Conservation (phyloP, 2,888 invertebrate species). For the Lymantria monacha region DNA sequence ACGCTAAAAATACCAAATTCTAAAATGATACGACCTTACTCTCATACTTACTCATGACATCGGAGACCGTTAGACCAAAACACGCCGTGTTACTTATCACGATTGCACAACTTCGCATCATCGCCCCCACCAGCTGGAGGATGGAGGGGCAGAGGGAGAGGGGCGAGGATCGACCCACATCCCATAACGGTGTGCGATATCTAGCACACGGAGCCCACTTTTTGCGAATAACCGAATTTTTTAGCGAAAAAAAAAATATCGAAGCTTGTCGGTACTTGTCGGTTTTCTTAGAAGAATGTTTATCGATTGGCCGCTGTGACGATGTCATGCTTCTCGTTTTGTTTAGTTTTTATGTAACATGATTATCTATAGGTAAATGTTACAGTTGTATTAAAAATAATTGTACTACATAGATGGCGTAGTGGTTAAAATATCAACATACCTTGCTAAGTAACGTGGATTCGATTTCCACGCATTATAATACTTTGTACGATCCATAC, state of each 20-base stretch:
- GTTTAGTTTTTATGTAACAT: not conserved
- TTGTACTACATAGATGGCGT: not conserved
- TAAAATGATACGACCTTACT: not conserved
- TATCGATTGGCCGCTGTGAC: constrained; percentile 5
- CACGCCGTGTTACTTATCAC: constrained; percentile 37
- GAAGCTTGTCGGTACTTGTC: constrained; percentile 10
- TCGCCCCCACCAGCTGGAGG: not conserved
- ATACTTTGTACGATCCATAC: no score
- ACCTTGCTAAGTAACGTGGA: no score
- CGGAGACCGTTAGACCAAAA: constrained; percentile 34
- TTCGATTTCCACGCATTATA: no score
- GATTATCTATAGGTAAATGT: not conserved
- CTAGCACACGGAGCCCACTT: constrained; percentile 26
- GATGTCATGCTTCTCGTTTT: not conserved
- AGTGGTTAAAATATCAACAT: no score
- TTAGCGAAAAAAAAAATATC: constrained; percentile 11
- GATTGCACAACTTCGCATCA: constrained; percentile 44
- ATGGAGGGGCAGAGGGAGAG: not conserved
- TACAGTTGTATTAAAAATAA: not conserved
- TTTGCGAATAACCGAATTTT: constrained; percentile 32
- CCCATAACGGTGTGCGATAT: constrained; percentile 33
- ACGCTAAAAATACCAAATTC: no score
- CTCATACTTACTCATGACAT: constrained; percentile 8
- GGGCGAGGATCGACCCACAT: constrained; percentile 24
- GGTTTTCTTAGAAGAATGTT: constrained; percentile 13